Conservation (phyloP, 2,113 vertebrate genomes). For the Phylloscopus whistleri region DNA sequence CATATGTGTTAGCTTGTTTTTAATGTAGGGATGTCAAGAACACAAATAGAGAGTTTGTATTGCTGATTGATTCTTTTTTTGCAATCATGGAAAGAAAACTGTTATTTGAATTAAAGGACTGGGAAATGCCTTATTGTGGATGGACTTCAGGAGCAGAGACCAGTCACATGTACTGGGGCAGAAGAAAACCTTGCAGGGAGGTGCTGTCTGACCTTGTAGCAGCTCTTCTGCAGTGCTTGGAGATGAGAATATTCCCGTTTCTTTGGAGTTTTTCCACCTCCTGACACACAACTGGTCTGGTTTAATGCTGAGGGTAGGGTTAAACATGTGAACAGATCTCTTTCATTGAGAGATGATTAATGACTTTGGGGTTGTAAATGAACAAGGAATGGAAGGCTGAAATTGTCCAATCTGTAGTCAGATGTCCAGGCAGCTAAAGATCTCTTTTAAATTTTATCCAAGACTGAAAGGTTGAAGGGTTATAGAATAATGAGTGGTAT, state of each 20-base stretch:
- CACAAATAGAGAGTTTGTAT: constrained; percentile 64
- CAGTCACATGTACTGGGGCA: rapidly evolving
- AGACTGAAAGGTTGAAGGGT: neutral
- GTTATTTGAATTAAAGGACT: neutral
- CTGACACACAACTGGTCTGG: neutral
- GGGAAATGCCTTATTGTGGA: neutral
- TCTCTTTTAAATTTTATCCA: neutral
- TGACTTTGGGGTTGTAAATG: neutral
- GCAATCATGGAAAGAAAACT: neutral
- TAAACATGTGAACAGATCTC: neutral
- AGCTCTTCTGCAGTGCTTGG: neutral
- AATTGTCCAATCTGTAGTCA: neutral
- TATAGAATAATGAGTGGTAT: neutral
- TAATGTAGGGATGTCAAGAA: constrained; percentile 72
- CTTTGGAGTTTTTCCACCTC: neutral
- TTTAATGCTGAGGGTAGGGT: neutral
- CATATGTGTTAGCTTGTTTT: constrained; percentile 70
- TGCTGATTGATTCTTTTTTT: constrained; percentile 27
- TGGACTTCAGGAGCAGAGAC: neutral
- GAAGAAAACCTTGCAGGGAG: neutral
- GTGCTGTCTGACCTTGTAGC: neutral
- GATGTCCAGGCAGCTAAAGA: neutral
- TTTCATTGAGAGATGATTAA: neutral
- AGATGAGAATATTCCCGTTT: neutral
- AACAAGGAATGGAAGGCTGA: neutral